Conservation (phyloP, 2,888 invertebrate genomes). For the Platerodrilus igneus region DNA sequence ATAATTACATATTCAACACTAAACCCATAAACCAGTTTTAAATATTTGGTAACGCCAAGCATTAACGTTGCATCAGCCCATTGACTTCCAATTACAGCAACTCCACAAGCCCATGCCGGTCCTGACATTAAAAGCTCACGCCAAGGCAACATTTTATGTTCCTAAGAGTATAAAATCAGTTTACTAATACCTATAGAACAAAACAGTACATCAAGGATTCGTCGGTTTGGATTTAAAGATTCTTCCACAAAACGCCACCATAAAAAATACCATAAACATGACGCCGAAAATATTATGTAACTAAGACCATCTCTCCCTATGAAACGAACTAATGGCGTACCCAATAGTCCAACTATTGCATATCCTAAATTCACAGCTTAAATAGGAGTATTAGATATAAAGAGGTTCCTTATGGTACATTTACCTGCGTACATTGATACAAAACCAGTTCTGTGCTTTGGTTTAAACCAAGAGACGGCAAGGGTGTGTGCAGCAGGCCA, state of each 20-base stretch:
- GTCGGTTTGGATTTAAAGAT: conserved; percentile 48
- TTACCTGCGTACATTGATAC: conserved; percentile 55
- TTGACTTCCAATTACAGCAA: conserved; percentile 56
- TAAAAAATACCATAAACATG: conserved; percentile 53
- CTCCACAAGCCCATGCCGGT: conserved; percentile 57
- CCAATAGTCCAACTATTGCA: conserved; percentile 53
- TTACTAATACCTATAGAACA: background rate
- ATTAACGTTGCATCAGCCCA: conserved; percentile 58
- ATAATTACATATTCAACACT: conserved; percentile 54
- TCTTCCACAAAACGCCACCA: conserved; percentile 56
- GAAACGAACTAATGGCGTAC: conserved; percentile 51
- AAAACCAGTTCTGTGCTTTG: conserved; percentile 53
- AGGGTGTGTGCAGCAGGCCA: conserved; percentile 59
- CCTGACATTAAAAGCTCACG: conserved; percentile 52
- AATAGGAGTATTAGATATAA: conserved; percentile 15
- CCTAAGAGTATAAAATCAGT: conserved; percentile 32
- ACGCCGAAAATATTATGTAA: conserved; percentile 49
- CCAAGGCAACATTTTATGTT: conserved; percentile 51
- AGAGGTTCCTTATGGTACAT: conserved; percentile 6
- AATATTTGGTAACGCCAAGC: conserved; percentile 55
- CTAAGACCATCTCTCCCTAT: conserved; percentile 54
- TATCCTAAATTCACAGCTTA: conserved; percentile 55
- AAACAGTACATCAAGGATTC: conserved; percentile 44
- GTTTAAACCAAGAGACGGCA: conserved; percentile 57
- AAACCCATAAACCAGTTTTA: conserved; percentile 56